Evolutionary conservation across 37 sponge, comb jelly and placozoan species (phyloP), one percentile per base, ranked within the genome.

Genomic region (Agelas oroides): DNA sequence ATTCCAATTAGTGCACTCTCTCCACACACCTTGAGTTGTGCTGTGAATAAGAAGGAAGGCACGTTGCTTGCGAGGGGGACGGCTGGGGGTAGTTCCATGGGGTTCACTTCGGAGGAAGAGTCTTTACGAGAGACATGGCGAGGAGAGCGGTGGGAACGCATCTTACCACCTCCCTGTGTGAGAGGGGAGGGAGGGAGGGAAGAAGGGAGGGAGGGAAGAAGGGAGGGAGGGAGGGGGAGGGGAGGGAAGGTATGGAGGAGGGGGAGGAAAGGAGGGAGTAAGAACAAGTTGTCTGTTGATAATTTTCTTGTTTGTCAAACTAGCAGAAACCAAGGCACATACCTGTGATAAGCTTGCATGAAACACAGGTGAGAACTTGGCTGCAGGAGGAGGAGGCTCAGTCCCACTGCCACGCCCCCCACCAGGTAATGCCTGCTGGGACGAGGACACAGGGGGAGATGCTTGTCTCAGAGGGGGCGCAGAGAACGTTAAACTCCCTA

Each of bases 31-130:
- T 46, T 46, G 3, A 46, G 46, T 8, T 8, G 6, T 46, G 46
- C 46, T 46, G 46, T 46, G 46, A 46, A 46, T 46, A 52, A 52
- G 39, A 82, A 59, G 21, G 25, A n/a, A 12, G 76, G 64, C 21
- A 84, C 57, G 15, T 54, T 52, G 14, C 75, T 61, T 5, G 31
- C 33, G 16, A 84, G 84, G 1, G 68, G 68, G 32, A 84, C 68
- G 0, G 76, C 19, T 65, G 84, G 84, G 37, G 84, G 84, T n/a
- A 31, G 84, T 16, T 54, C 76, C 64, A 84, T 33, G 21, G 84
- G 75, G 64, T 84, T 84, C 0, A 76, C 24, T 17, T 58, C 59
- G 12, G 37, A n/a, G 11, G 77, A 32, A 21, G 31, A 31, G 20
- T 37, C 58, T 23, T 28, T 65, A 27, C 84, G 65, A 54, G 52